Evolutionary conservation across 2,888 invertebrate genomes (phyloP).

Genomic region (Norana najaformis): DNA sequence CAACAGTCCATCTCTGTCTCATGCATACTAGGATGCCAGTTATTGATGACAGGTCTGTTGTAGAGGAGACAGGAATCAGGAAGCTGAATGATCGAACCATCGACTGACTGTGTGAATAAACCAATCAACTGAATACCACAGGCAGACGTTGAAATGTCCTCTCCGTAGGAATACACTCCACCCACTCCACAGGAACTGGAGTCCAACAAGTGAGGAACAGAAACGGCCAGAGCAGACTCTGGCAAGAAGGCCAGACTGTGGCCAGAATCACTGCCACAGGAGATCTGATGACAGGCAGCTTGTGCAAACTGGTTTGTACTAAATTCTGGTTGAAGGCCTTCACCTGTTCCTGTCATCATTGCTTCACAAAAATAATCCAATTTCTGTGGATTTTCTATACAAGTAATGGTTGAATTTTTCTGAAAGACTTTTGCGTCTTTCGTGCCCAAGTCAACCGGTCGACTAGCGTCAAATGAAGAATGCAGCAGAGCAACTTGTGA

Average conservation of each 20-base stretch:
- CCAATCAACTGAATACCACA: slow-evolving; percentile 13
- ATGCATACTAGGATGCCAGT: not conserved
- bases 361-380: not conserved
- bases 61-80: not conserved
- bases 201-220: not conserved
- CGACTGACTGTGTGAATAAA: not conserved
- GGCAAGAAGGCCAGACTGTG: not conserved
- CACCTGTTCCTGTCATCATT: not conserved
- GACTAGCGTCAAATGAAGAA: not conserved
- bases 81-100: not conserved
- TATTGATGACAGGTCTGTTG: not conserved
- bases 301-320: not conserved
- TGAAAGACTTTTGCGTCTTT: not conserved
- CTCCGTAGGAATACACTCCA: not conserved
- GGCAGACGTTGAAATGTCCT: not conserved
- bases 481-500: not conserved
- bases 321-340: not conserved
- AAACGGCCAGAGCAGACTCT: not conserved
- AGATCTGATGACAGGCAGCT: not conserved
- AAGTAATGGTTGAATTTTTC: not conserved
- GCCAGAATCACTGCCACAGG: not conserved
- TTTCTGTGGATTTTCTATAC: not conserved
- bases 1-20: not conserved
- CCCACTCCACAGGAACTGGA: slow-evolving; percentile 5
- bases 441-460: not conserved